Conservation (phyloP, 2,113 vertebrate species). For the Silurus meridionalis region DNA sequence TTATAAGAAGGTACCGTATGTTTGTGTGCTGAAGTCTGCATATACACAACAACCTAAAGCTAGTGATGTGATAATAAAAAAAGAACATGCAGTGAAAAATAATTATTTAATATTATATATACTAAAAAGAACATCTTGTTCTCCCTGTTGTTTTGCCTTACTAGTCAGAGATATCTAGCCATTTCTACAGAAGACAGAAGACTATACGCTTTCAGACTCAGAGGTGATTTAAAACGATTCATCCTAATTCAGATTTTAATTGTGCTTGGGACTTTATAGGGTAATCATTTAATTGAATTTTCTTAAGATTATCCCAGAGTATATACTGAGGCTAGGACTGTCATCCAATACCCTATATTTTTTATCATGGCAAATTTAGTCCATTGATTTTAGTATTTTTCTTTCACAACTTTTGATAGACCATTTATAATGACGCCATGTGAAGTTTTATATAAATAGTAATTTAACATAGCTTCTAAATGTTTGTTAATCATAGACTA, state of each 20-base stretch:
- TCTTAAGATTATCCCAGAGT: slow-evolving; percentile 43
- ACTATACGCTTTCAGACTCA: slow-evolving; percentile 5
- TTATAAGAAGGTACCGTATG: slow-evolving; percentile 1
- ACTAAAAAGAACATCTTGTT: slow-evolving; percentile 6
- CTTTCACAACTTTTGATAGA: background rate
- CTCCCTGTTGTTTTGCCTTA: background rate
- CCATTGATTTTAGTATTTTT: background rate
- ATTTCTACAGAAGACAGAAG: slow-evolving; percentile 1
- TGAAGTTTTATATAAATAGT: background rate
- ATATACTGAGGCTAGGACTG: background rate
- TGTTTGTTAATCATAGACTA: background rate
- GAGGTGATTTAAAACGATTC: slow-evolving; percentile 38
- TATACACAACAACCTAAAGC: background rate
- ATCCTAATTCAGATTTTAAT: slow-evolving; percentile 51
- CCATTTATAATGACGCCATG: background rate
- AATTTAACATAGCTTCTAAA: background rate
- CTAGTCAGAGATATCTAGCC: background rate
- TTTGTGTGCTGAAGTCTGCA: slow-evolving; percentile 8
- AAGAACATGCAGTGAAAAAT: slow-evolving; percentile 37
- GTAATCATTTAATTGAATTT: slow-evolving; percentile 55
- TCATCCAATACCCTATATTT: background rate
- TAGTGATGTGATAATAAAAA: slow-evolving; percentile 1
- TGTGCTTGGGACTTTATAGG: slow-evolving; percentile 41
- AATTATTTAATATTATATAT: background rate
- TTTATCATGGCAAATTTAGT: background rate